Evolutionary conservation across 2,888 invertebrate genomes (phyloP), one percentile per base, ranked within the genome.

Genomic region (Acronicta aceris): DNA sequence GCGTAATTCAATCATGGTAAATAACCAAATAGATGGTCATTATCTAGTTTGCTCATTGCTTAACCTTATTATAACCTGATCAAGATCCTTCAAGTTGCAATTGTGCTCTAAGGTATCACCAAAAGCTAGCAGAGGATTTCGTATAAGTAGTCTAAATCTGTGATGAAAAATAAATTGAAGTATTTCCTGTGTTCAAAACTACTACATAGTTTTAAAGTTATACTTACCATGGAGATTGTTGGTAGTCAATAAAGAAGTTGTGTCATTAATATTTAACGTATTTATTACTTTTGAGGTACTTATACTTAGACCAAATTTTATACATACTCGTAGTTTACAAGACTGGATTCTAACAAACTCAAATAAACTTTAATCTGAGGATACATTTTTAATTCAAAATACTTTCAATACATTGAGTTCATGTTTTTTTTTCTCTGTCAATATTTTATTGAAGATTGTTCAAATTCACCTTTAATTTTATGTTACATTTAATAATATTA

Each of bases 261-360:
- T 38, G 50, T 57, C 36, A 58, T 55, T 66, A 54, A 51, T 51
- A 49, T 59, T 65, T 43, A 30, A 58, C 57, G 16, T 57, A 56
- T 64, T 64, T 71, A 65, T 71, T 58, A 57, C 60, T 68, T 62
- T 62, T 54, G 63, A 76, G 47, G 55, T 59, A 56, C 42, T 49
- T 66, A 42, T 49, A 53, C 52, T 17, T 56, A 63, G 41, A 54
- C 25, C 42, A 65, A 62, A 46, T 48, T 49, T 27, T 59, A 52
- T 48, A 54, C 40, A 51, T 50, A 55, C 25, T 52, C 17, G 1
- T 51, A 59, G 2, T 36, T 2, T 21, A 21, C 21, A 13, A 36
- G 13, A 38, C 13, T 38, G 38, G n/a, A 38, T n/a, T 38, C n/a
- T n/a, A 38, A n/a, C n/a, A 7, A 38, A 38, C n/a, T 38, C n/a